These are phyloP conservation scores for Sebastes steindachneri DNA, from an alignment of 2,797 vertebrate species.

Conservation along the genomic window DNA sequence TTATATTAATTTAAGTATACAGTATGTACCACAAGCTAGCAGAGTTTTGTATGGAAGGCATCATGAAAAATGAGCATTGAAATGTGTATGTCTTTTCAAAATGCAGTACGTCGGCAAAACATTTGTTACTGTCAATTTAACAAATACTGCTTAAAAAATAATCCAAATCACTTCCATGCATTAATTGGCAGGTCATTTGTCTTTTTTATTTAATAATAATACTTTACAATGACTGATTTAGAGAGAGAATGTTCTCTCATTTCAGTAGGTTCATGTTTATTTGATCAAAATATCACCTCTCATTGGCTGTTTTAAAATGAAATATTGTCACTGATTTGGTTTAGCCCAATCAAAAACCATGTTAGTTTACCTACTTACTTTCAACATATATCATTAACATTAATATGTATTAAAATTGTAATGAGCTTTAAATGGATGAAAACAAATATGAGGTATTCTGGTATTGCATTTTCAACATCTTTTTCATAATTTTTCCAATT, in stretches of 20 bases:
- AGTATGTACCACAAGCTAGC: conserved; percentile 82
- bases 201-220: neutral
- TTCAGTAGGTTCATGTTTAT: neutral
- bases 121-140: neutral
- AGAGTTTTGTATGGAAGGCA: conserved; percentile 63
- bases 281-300: conserved; percentile 8
- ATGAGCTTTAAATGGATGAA: conserved; percentile 34
- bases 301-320: neutral
- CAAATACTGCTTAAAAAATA: neutral
- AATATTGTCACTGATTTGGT: conserved; percentile 10
- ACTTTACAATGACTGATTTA: neutral
- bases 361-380: conserved; percentile 29
- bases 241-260: neutral
- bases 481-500: conserved; percentile 59
- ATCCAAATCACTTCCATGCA: neutral
- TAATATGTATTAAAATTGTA: conserved; percentile 25
- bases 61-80: conserved; percentile 44
- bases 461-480: conserved; percentile 47
- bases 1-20: conserved; percentile 80
- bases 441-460: conserved; percentile 74
- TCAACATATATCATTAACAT: conserved; percentile 23
- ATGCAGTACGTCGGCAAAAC: conserved; percentile 2
- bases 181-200: neutral
- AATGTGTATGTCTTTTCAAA: conserved; percentile 20
- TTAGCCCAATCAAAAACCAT: conserved; percentile 3